These are phyloP conservation scores for Gila robusta DNA, from an alignment of 2,797 vertebrate species.

Conservation along the genomic window DNA sequence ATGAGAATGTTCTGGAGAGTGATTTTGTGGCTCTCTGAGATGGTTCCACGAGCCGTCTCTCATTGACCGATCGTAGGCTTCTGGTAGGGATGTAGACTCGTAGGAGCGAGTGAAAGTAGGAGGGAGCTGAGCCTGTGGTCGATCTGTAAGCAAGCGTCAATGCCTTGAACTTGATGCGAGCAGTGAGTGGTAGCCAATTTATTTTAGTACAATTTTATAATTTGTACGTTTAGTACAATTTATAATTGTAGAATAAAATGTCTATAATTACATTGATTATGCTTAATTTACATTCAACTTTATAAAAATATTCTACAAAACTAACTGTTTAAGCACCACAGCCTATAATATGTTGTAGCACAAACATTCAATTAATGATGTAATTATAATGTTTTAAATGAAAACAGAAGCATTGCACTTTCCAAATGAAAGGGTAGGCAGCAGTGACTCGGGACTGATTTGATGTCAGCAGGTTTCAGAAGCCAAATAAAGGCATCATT, in stretches of 20 bases:
- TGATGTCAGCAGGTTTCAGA: not conserved
- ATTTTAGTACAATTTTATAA: too few species aligned
- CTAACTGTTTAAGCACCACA: not conserved
- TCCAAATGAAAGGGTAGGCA: not conserved
- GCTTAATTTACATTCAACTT: not conserved
- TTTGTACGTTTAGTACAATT: too few species aligned
- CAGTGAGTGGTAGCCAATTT: too few species aligned
- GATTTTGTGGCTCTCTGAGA: too few species aligned
- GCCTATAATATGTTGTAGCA: not conserved
- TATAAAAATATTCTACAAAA: not conserved
- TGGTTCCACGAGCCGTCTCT: too few species aligned
- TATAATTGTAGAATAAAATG: not conserved
- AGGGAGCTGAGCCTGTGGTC: too few species aligned
- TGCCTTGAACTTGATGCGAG: too few species aligned
- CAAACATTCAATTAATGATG: not conserved
- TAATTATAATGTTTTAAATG: not conserved
- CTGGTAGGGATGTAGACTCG: too few species aligned
- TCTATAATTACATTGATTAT: not conserved
- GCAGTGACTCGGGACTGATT: not conserved
- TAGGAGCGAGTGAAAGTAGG: too few species aligned
- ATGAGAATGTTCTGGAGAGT: too few species aligned
- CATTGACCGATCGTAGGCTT: too few species aligned
- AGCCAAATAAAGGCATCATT: slow-evolving; percentile 13
- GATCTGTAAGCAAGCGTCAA: too few species aligned
- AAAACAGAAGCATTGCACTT: not conserved